Base-by-base conservation (phyloP, 1,140 invertebrate species). In the Macrobrachium rosenbergii region DNA sequence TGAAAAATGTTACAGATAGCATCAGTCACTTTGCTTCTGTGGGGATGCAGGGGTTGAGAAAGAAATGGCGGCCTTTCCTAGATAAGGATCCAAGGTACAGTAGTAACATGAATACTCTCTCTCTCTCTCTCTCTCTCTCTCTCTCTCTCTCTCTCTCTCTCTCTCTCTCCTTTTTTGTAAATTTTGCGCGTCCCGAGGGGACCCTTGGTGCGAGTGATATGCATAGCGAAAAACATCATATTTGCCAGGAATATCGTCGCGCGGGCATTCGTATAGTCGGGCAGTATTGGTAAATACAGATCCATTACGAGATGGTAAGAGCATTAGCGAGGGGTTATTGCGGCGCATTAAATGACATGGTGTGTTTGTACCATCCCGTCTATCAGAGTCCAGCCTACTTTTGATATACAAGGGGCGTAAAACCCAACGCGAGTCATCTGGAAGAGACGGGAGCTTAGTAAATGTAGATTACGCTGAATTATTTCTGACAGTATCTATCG, bases 401-500 rank as follows among this genome's bases (percentile, higher is more conserved):
- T 81, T 81, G 78, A 67, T 64, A 64, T 62, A 81, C 60, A 60
- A 19, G 28, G 62, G 80, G 60, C 17, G 11, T 52, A 64, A 64
- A 52, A 52, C 64, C 80, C 10, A 52, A 63, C 80, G 12, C 43
- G 43, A 63, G 21, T 72, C 80, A n/a, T 52, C 52, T 21, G 21
- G 16, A 23, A 17, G 19, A 69, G 80, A 82, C 63, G 62, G 64
- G 23, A 23, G n/a, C 45, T 82, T 82, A 64, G 63, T 82, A 67
- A 69, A 82, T 69, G 64, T 52, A 52, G 52, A 52, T 52, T 2
- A 52, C 2, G 52, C 52, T 82, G 80, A 67, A 82, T 82, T 69
- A 82, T 82, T 82, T 82, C 78, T 64, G 78, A 45, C 78, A 23
- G 60, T 80, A 37, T n/a, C 62, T 80, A 62, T 62, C 62, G 21